These are phyloP conservation scores for Eumaeus atala DNA, from an alignment of 1,140 invertebrate genomes.

Conservation along the genomic window DNA sequence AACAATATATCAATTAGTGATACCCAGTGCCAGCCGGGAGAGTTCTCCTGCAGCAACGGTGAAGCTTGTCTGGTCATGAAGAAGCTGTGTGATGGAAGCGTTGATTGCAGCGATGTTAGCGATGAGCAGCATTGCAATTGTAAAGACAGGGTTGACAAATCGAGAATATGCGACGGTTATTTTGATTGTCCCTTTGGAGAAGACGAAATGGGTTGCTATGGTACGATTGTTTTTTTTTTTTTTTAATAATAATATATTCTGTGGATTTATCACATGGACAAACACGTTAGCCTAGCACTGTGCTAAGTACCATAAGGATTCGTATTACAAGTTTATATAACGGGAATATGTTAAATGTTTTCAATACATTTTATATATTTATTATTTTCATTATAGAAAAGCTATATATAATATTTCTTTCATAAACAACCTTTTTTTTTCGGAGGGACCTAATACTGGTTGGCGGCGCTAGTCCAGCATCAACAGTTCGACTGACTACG, in stretches of 20 bases:
- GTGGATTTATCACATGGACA: neutral
- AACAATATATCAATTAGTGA: conserved; percentile 29
- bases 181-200: conserved; percentile 84
- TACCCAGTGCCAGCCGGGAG: conserved; percentile 42
- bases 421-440: conserved; percentile 1
- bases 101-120: conserved; percentile 86
- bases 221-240: conserved; percentile 41
- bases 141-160: conserved; percentile 76
- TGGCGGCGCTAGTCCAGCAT: too few relatives aligned
- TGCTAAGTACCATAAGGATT: too few relatives aligned
- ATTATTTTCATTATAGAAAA: neutral
- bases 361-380: too few relatives aligned
- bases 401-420: neutral
- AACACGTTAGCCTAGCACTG: too few relatives aligned
- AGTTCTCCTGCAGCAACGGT: conserved; percentile 44
- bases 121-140: conserved; percentile 87
- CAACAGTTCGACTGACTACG: too few relatives aligned
- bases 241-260: neutral
- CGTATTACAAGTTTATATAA: too few relatives aligned
- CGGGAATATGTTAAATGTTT: too few relatives aligned
- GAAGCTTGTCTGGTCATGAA: conserved; percentile 76
- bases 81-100: conserved; percentile 82
- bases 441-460: too few relatives aligned
- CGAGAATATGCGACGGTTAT: conserved; percentile 86
- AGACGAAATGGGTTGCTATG: conserved; percentile 85